Evolutionary conservation across 1,140 invertebrate species (phyloP), one percentile per base, ranked within the genome.

Genomic region (Achroia grisella): DNA sequence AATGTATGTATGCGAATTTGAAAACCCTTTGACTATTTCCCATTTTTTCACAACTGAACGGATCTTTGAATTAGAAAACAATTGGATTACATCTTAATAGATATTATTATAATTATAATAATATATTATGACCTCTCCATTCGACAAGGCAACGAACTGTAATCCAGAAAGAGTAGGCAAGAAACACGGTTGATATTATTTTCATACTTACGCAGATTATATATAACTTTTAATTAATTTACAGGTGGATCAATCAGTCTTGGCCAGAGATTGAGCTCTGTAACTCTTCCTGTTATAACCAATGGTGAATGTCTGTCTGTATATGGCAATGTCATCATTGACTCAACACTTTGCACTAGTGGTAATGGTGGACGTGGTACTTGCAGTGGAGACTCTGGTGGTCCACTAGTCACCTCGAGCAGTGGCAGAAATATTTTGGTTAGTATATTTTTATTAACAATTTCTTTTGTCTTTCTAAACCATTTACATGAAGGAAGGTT

Each of bases 361-460:
- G 56, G 64, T 6, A 10, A 29, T 8, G 52, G 57, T 1, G 52
- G 46, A 0, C 40, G 32, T 1, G 56, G 65, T 3, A 56, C 54
- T 9, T 71, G 70, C 48, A 27, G 43, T n/a, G 87, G 87, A 4
- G 87, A 88, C 50, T 87, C 86, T 39, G 86, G 86, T 52, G 87
- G 86, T 48, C 87, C 87, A 44, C 69, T 88, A 41, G 74, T 80
- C 0, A 52, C 67, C 13, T 14, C 29, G 8, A 60, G 48, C n/a
- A 32, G 56, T 15, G 50, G 52, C 9, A 35, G 32, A 47, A 48
- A 36, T 8, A 12, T 70, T 14, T 46, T 70, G 57, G 71, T 70
- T 46, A 57, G 53, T 34, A 27, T 14, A 1, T 4, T 12, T 31
- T 15, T 1, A 31, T 14, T n/a, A 23, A 27, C 1, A 28, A 39